Evolutionary conservation across 2,797 vertebrate species (phyloP).

Genomic region (Hydrolagus colliei): DNA sequence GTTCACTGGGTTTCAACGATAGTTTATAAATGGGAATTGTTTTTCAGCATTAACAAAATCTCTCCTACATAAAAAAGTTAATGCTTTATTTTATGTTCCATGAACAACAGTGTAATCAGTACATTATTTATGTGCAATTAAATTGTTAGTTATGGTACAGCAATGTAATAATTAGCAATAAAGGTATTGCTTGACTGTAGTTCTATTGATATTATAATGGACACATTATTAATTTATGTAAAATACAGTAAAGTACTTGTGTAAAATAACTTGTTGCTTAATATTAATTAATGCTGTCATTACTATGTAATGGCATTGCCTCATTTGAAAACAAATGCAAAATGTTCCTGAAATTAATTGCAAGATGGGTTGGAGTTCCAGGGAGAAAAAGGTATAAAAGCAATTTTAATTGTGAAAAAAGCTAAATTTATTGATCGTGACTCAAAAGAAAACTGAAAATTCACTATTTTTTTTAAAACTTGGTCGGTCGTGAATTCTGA

Average conservation of each 20-base stretch:
- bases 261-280: background rate
- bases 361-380: background rate
- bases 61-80: background rate
- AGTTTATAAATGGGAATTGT: background rate
- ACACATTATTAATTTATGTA: background rate
- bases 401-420: too few relatives aligned
- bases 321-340: background rate
- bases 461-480: too few relatives aligned
- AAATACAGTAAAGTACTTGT: background rate
- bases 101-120: background rate
- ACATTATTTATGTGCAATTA: background rate
- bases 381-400: too few relatives aligned
- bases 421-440: too few relatives aligned
- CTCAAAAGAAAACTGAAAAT: too few relatives aligned
- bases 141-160: background rate
- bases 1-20: background rate
- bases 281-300: background rate
- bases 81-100: background rate
- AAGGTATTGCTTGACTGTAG: background rate
- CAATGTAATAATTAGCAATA: background rate
- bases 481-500: too few relatives aligned
- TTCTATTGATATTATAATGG: background rate
- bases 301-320: background rate
- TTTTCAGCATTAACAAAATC: background rate
- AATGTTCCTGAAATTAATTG: background rate